These are phyloP conservation scores for Nothocercus julius DNA, from an alignment of 2,113 vertebrate species.

Conservation along the genomic window DNA sequence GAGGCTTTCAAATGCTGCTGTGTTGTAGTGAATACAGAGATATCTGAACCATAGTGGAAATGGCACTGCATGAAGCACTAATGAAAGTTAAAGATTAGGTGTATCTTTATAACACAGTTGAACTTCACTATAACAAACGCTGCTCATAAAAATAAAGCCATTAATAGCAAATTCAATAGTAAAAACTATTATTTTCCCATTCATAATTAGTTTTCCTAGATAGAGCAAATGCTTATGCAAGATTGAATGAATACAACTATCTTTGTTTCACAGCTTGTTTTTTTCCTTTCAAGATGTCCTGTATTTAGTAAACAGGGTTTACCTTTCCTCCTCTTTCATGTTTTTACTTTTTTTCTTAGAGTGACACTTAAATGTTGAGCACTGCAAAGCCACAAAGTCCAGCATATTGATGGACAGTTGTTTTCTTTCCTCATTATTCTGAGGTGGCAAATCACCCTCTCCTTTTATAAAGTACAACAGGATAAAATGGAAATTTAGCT, in stretches of 20 bases:
- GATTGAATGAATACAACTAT: neutral
- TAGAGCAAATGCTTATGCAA: neutral
- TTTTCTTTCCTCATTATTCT: conserved; percentile 43
- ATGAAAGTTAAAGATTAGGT: neutral
- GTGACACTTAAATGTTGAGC: conserved; percentile 36
- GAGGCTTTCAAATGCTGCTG: neutral
- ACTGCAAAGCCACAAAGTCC: neutral
- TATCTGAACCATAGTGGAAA: neutral
- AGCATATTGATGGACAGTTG: conserved; percentile 9
- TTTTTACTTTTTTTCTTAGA: conserved; percentile 33
- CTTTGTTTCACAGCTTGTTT: neutral
- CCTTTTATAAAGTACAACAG: conserved; percentile 15
- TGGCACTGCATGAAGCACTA: neutral
- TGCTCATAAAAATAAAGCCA: neutral
- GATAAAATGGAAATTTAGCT: conserved; percentile 36
- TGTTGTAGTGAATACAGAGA: fast-evolving
- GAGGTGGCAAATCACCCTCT: conserved; percentile 9
- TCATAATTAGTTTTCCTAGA: conserved; percentile 17
- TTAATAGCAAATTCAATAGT: neutral
- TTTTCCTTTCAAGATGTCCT: neutral
- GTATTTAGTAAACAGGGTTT: neutral
- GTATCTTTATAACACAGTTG: neutral
- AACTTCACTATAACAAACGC: neutral
- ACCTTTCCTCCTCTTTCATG: neutral
- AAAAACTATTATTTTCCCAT: neutral